These are phyloP conservation scores for Copidosoma floridanum DNA, from an alignment of 1,140 invertebrate genomes.

Conservation along the genomic window DNA sequence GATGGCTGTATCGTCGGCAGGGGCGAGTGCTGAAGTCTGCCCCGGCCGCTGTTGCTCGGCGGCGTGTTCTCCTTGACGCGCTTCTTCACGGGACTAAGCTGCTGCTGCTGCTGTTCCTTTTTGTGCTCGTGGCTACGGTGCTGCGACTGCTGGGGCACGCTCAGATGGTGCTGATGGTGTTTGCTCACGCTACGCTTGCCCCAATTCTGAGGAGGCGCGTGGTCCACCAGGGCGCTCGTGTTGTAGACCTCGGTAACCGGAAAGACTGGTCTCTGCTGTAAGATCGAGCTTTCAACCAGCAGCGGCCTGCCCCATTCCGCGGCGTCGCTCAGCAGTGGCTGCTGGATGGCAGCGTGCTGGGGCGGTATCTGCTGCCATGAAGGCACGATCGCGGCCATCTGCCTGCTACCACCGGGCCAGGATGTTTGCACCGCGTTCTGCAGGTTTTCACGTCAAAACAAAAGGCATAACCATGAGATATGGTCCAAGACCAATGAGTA, in stretches of 20 bases:
- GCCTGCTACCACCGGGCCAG: constrained; percentile 73
- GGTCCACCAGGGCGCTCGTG: constrained; percentile 60
- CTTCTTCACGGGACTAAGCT: constrained; percentile 95
- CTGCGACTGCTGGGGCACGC: constrained; percentile 54
- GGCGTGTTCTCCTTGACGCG: constrained; percentile 96
- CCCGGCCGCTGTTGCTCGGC: constrained; percentile 58
- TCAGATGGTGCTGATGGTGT: constrained; percentile 59
- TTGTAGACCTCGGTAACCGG: constrained; percentile 66
- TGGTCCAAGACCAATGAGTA: too few relatives aligned
- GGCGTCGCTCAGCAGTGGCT: constrained; percentile 66
- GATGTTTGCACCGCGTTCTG: constrained; percentile 78
- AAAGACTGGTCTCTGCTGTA: constrained; percentile 68
- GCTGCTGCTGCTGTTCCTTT: constrained; percentile 89
- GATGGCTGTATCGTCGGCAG: neutral
- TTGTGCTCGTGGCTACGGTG: constrained; percentile 54
- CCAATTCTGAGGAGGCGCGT: constrained; percentile 52
- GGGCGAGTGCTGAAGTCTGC: constrained; percentile 37
- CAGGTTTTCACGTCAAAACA: too few relatives aligned
- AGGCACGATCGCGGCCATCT: constrained; percentile 83
- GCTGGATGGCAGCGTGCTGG: constrained; percentile 73
- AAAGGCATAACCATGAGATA: neutral
- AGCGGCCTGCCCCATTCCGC: constrained; percentile 77
- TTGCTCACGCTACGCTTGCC: constrained; percentile 58
- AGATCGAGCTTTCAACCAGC: constrained; percentile 74
- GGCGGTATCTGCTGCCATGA: constrained; percentile 79